Evolutionary conservation across 2,113 vertebrate genomes (phyloP), one percentile per base, ranked within the genome.

Genomic region (Polypterus bichir): DNA sequence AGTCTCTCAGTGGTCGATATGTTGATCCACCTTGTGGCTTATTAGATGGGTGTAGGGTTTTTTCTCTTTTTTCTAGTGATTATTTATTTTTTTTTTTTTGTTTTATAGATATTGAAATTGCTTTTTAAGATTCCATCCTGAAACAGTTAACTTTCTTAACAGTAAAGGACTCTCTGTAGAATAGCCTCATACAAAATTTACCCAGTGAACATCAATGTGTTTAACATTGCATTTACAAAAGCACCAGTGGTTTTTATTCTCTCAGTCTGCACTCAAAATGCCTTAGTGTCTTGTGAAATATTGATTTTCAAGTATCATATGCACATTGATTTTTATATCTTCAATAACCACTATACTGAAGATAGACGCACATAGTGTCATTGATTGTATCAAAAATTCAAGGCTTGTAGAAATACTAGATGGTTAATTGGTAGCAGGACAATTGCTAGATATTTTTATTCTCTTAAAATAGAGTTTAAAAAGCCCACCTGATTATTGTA

Each of bases 371-470:
- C 81, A 79, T 76, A 81, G 84, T 88, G 81, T 83, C 86, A 87
- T 87, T 86, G 86, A 88, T 86, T 73, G 69, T 82, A 88, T 88
- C 86, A 88, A 87, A 86, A 86, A 88, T 87, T 88, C 86, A 87
- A 86, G 76, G 81, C 84, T 87, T 88, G 85, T 78, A 88, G 86
- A 87, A 86, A 84, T 80, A 83, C 82, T 81, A 77, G 81, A 85
- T 74, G 77, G 79, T 81, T 88, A 86, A 87, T 88, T 87, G 85
- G 82, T 84, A 84, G 77, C 73, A 81, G 76, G 83, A 75, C 73
- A 79, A 82, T 84, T 83, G 76, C 48, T 48, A 57, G 47, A 63
- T 48, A 75, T 79, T 79, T 81, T 83, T 85, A 83, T 85, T 87
- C 77, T 82, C 79, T 66, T 66, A 61, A 71, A 81, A 79, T 7